Evolutionary conservation across 2,113 vertebrate species (phyloP).

Genomic region (Corvus moneduloides): DNA sequence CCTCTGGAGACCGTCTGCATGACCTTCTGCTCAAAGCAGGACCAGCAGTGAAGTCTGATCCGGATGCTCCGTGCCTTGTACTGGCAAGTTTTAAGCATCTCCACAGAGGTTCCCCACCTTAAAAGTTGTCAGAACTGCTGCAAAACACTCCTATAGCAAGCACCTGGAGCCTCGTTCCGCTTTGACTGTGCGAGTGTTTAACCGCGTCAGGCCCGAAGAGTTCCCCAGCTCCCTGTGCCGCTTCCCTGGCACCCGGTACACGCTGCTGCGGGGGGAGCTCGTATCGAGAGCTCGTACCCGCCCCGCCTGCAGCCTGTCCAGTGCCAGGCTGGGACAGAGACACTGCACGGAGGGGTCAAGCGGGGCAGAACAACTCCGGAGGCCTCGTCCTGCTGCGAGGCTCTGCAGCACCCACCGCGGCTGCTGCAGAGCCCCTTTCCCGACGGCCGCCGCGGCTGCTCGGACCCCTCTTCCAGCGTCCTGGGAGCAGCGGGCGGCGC

Average conservation of each 20-base stretch:
- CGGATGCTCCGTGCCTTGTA: neutral
- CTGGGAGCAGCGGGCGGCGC: neutral
- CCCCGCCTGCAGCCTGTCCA: neutral
- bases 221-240: fast-evolving
- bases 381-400: neutral
- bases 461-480: neutral
- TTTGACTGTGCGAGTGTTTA: fast-evolving
- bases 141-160: fast-evolving
- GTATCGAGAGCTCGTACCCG: fast-evolving
- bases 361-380: fast-evolving
- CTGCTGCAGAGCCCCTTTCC: neutral
- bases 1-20: too few species aligned
- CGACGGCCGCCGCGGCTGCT: neutral
- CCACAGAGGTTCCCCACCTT: neutral
- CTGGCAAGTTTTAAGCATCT: neutral
- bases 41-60: neutral
- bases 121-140: neutral
- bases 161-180: neutral
- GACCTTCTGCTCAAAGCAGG: neutral
- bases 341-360: fast-evolving
- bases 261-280: neutral
- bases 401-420: neutral
- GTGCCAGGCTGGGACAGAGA: neutral
- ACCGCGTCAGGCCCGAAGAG: neutral
- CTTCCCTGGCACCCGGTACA: neutral